phyloP scores from a whole-genome alignment of 2,888 invertebrate species.

The Diarsia mendica region DNA sequence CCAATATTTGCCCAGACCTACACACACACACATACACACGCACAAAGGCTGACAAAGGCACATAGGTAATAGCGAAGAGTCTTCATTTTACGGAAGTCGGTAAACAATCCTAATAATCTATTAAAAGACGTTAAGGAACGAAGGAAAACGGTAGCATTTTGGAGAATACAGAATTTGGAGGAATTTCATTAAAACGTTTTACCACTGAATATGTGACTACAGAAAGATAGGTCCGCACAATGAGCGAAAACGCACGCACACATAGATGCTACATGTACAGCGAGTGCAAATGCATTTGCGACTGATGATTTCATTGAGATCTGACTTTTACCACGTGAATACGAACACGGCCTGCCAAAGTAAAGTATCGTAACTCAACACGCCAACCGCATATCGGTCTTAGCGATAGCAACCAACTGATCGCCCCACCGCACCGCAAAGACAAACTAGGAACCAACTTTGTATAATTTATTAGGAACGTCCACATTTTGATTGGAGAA shows the following conservation, averaged over 20 bases:
- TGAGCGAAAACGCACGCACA: not conserved
- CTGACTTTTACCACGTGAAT: not conserved
- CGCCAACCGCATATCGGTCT: not conserved
- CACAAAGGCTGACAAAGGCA: not conserved
- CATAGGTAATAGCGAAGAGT: slow-evolving; percentile 1
- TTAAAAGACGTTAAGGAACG: slow-evolving; percentile 46
- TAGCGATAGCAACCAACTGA: not conserved
- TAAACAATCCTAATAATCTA: slow-evolving; percentile 59
- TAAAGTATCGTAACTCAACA: not conserved
- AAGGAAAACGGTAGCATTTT: slow-evolving; percentile 31
- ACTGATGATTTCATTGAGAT: not conserved
- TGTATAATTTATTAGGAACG: not conserved
- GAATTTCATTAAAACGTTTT: slow-evolving; percentile 57
- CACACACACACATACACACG: too few species aligned
- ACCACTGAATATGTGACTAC: not conserved
- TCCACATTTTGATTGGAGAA: not conserved
- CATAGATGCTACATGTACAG: not conserved
- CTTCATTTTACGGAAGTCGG: slow-evolving; percentile 46
- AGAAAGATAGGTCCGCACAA: slow-evolving; percentile 1
- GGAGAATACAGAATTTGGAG: slow-evolving; percentile 22
- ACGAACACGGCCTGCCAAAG: not conserved
- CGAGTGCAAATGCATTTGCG: not conserved
- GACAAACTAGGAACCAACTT: not conserved
- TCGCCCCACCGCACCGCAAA: not conserved
- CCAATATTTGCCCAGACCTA: not conserved